Conservation (phyloP, 2,113 vertebrate genomes). For the Arvicanthis niloticus region DNA sequence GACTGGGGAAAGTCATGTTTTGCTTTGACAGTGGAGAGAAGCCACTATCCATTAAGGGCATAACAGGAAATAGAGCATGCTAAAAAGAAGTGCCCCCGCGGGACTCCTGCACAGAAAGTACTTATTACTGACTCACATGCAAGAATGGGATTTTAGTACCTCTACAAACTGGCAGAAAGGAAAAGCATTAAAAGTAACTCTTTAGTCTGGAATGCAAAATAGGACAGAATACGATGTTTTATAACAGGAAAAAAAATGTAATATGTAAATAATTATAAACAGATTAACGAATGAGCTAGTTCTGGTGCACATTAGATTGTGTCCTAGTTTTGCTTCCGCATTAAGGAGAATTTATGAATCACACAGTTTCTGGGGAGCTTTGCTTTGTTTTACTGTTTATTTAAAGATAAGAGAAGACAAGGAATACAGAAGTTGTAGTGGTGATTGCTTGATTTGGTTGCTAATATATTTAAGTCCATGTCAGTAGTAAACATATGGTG, state of each 20-base stretch:
- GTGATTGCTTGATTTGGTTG: neutral
- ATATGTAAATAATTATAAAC: neutral
- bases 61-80: neutral
- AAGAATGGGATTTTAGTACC: neutral
- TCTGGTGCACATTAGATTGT: neutral
- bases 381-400: neutral
- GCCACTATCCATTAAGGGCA: neutral
- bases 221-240: neutral
- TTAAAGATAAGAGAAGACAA: neutral
- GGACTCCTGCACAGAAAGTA: neutral
- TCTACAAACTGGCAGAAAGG: neutral
- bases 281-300: neutral
- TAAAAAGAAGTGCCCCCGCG: neutral
- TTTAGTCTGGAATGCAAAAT: neutral
- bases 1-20: neutral
- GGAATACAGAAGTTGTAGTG: neutral
- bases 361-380: neutral
- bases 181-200: neutral
- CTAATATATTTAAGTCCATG: neutral
- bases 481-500: neutral
- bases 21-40: neutral
- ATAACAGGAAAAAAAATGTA: conserved; percentile 1
- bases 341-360: neutral
- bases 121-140: neutral
- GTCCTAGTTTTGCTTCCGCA: neutral